Percentiles rank a stretch among this genome's conserved stretches.
Conservation (phyloP, 1,140 invertebrate genomes). For the Pseudomyrmex concolor region DNA sequence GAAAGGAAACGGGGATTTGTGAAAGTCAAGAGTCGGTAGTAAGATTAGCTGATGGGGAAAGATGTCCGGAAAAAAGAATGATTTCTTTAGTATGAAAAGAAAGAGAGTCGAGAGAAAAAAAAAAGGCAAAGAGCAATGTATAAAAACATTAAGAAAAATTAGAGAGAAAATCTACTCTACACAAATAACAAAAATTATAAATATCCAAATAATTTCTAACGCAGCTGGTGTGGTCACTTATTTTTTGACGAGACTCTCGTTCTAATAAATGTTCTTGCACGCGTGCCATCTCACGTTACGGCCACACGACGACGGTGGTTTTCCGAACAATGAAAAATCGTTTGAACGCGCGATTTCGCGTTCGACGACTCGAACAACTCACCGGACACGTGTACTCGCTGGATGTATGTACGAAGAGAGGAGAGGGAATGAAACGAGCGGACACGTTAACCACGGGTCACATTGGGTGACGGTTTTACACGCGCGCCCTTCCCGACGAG, state of each 20-base stretch:
- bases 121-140: too few species aligned
- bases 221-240: neutral
- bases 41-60: neutral
- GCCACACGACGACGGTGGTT: neutral
- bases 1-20: neutral
- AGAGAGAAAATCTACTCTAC: neutral
- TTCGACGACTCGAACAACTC: conserved; percentile 28
- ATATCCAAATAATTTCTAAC: neutral
- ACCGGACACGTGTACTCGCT: conserved; percentile 31
- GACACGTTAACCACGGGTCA: conserved; percentile 43
- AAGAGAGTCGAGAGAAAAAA: neutral
- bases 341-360: neutral
- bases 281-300: neutral
- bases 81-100: neutral
- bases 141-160: too few species aligned
- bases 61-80: neutral
- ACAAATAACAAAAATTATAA: neutral
- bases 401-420: neutral
- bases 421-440: conserved; percentile 22
- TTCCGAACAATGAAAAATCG: conserved; percentile 32
- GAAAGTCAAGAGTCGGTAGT: neutral
- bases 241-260: neutral
- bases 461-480: conserved; percentile 12
- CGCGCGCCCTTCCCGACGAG: conserved; percentile 23
- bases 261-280: neutral